Conservation (phyloP, 2,888 invertebrate genomes). For the Idaea aversata region DNA sequence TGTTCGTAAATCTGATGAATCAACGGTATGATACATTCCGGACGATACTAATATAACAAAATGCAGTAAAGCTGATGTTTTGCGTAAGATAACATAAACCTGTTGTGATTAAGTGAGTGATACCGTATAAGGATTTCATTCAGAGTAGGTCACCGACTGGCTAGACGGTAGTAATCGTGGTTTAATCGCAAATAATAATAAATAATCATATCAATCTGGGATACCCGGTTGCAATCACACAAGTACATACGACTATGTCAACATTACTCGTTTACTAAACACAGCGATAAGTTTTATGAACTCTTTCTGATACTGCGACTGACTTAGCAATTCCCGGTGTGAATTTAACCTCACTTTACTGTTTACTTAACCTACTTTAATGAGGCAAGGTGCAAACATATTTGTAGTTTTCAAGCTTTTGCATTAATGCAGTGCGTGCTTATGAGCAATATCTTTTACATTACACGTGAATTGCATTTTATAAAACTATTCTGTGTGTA, state of each 20-base stretch:
- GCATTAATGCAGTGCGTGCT: constrained; percentile 14
- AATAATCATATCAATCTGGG: constrained; percentile 38
- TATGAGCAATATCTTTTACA: constrained; percentile 13
- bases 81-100: constrained; percentile 62
- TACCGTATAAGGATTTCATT: constrained; percentile 40
- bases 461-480: neutral
- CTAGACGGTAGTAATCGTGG: constrained; percentile 19
- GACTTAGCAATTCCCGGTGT: constrained; percentile 17
- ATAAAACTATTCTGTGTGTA: neutral
- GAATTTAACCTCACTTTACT: constrained; percentile 13
- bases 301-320: constrained; percentile 12
- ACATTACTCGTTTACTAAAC: constrained; percentile 26
- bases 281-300: constrained; percentile 20
- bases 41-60: constrained; percentile 16
- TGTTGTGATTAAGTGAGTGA: constrained; percentile 39
- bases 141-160: constrained; percentile 32
- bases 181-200: constrained; percentile 19
- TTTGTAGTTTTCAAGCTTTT: constrained; percentile 16
- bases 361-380: constrained; percentile 23
- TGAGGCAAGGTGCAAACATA: constrained; percentile 19
- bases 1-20: constrained; percentile 13
- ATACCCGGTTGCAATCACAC: constrained; percentile 32
- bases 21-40: neutral
- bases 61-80: constrained; percentile 40
- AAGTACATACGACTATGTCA: constrained; percentile 21